Conservation (phyloP, 2,888 invertebrate genomes). For the Saturnia japonica region DNA sequence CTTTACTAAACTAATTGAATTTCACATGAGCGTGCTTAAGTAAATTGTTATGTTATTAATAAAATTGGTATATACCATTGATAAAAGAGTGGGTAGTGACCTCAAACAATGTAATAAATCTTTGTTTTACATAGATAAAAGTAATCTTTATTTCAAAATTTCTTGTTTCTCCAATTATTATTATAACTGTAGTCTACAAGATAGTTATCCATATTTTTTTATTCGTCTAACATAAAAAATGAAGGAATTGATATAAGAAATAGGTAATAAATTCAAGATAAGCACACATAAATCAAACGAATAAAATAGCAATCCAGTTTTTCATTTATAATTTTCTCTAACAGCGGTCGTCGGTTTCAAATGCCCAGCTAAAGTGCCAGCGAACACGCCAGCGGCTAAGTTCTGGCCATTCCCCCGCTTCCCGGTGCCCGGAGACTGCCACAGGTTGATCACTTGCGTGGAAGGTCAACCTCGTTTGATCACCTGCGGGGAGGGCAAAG, state of each 20-base stretch:
- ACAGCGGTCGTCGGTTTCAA: slow-evolving; percentile 95
- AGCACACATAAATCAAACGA: background rate
- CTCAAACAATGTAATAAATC: background rate
- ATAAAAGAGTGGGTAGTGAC: background rate
- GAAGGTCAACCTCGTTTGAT: slow-evolving; percentile 94
- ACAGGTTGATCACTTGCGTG: slow-evolving; percentile 94
- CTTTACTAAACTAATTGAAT: background rate
- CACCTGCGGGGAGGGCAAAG: slow-evolving; percentile 93
- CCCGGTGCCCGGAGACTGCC: slow-evolving; percentile 93
- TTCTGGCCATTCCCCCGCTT: slow-evolving; percentile 97
- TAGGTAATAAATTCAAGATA: background rate
- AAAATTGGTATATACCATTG: background rate
- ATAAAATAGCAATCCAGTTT: slow-evolving; percentile 1
- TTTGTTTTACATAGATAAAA: background rate
- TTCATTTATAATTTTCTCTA: slow-evolving; percentile 36
- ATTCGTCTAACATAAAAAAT: background rate
- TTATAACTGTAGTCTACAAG: background rate
- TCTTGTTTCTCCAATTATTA: background rate
- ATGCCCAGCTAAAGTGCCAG: slow-evolving; percentile 92
- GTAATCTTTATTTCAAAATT: background rate
- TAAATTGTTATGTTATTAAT: background rate
- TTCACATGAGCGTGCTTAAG: background rate
- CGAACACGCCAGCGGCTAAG: slow-evolving; percentile 90
- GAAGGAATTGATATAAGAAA: no score
- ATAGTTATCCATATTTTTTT: background rate